These are phyloP conservation scores for Cryptotis parvus DNA, from an alignment of 2,113 vertebrate species.

Conservation along the genomic window DNA sequence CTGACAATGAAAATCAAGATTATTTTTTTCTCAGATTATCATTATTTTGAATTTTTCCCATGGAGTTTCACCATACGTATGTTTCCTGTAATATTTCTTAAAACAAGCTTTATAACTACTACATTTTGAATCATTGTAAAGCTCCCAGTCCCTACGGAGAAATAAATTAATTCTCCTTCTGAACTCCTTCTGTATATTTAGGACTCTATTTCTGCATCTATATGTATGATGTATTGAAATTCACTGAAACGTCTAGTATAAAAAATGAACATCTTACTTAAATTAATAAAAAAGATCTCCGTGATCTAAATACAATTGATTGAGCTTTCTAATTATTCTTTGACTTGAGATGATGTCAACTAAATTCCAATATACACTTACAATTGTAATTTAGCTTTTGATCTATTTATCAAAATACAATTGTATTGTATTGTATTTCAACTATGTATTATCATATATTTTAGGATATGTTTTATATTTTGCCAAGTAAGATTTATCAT, in stretches of 20 bases:
- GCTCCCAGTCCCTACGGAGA: neutral
- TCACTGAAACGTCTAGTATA: neutral
- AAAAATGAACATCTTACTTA: neutral
- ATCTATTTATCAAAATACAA: neutral
- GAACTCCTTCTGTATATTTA: neutral
- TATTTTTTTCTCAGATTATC: neutral
- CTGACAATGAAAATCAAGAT: neutral
- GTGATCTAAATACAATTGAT: neutral
- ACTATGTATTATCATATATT: too few relatives aligned
- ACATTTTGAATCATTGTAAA: neutral
- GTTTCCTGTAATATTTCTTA: neutral
- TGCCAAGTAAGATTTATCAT: neutral
- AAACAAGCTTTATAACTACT: neutral
- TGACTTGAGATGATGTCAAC: neutral
- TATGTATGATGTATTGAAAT: neutral
- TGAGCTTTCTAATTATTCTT: neutral
- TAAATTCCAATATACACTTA: neutral
- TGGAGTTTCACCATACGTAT: neutral
- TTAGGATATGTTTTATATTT: neutral
- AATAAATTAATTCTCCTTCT: neutral
- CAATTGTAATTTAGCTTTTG: neutral
- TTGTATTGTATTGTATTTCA: neutral
- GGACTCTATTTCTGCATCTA: neutral
- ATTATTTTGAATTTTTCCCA: neutral
- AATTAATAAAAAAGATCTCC: neutral